These are phyloP conservation scores for Cheilosia variabilis DNA, from an alignment of 2,888 invertebrate genomes.

Conservation along the genomic window DNA sequence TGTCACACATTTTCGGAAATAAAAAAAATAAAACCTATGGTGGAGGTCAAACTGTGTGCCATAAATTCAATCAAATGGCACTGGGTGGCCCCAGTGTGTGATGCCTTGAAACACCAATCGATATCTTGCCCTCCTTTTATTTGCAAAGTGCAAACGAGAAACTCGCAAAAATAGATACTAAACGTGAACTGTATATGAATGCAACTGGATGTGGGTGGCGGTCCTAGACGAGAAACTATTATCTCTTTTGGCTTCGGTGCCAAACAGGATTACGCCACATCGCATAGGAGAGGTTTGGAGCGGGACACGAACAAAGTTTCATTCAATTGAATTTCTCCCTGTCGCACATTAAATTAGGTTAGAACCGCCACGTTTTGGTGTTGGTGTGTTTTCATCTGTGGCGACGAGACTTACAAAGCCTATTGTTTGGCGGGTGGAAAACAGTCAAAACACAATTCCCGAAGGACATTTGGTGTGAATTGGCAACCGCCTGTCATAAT, in stretches of 20 bases:
- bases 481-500: slow-evolving; percentile 41
- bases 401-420: slow-evolving; percentile 23
- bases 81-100: slow-evolving; percentile 12
- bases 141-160: background rate
- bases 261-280: slow-evolving; percentile 13
- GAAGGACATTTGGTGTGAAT: slow-evolving; percentile 47
- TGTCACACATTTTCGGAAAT: slow-evolving; percentile 20
- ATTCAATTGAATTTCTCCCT: slow-evolving; percentile 27
- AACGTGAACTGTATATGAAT: slow-evolving; percentile 7
- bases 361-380: slow-evolving; percentile 18
- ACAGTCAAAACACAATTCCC: slow-evolving; percentile 27
- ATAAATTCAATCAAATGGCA: slow-evolving; percentile 53
- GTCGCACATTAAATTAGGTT: slow-evolving; percentile 55
- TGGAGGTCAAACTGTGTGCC: slow-evolving; percentile 32
- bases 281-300: background rate
- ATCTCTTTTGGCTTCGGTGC: slow-evolving; percentile 41
- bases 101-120: slow-evolving; percentile 4
- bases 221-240: background rate
- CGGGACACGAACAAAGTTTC: background rate
- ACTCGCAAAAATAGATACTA: slow-evolving; percentile 13
- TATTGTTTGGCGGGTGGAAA: slow-evolving; percentile 16
- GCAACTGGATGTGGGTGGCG: slow-evolving; percentile 23
- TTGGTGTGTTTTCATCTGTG: slow-evolving; percentile 1
- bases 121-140: background rate
- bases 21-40: slow-evolving; percentile 1